phyloP scores from a whole-genome alignment of 2,888 invertebrate species.

The Platycnemis pennipes region DNA sequence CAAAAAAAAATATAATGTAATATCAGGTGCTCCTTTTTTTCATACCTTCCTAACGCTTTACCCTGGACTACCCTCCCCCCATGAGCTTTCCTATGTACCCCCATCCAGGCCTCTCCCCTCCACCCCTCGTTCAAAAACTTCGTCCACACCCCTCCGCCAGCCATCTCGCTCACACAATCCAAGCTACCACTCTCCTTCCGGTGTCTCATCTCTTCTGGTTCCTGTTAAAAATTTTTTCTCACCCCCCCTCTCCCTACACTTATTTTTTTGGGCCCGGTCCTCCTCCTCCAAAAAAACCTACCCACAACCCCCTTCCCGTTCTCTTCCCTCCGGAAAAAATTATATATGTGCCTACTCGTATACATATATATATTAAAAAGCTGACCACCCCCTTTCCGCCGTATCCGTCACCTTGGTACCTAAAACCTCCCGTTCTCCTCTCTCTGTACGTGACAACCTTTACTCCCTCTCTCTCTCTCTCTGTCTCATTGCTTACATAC shows the following conservation, averaged over 20 bases:
- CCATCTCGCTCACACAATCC: background rate
- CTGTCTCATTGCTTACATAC: slow-evolving; percentile 18
- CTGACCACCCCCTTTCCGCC: background rate
- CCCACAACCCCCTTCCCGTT: background rate
- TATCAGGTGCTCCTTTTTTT: slow-evolving; percentile 41
- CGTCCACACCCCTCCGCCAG: background rate
- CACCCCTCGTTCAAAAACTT: background rate
- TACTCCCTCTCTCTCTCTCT: background rate
- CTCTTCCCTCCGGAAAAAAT: background rate
- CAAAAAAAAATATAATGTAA: slow-evolving; percentile 44
- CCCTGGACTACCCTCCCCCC: background rate
- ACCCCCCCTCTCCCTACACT: background rate
- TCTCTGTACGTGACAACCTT: slow-evolving; percentile 58
- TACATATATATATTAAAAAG: slow-evolving; percentile 7
- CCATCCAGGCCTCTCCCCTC: background rate
- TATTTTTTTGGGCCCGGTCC: background rate
- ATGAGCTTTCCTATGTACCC: background rate
- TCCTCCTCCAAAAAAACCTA: background rate
- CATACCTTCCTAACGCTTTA: slow-evolving; percentile 15
- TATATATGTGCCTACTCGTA: background rate
- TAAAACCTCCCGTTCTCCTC: background rate
- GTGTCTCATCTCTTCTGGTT: slow-evolving; percentile 54
- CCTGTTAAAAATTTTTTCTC: background rate
- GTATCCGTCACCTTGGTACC: background rate
- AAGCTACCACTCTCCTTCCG: slow-evolving; percentile 51